Evolutionary conservation across 2,888 invertebrate genomes (phyloP).

Genomic region (Chloroclysta siterata): DNA sequence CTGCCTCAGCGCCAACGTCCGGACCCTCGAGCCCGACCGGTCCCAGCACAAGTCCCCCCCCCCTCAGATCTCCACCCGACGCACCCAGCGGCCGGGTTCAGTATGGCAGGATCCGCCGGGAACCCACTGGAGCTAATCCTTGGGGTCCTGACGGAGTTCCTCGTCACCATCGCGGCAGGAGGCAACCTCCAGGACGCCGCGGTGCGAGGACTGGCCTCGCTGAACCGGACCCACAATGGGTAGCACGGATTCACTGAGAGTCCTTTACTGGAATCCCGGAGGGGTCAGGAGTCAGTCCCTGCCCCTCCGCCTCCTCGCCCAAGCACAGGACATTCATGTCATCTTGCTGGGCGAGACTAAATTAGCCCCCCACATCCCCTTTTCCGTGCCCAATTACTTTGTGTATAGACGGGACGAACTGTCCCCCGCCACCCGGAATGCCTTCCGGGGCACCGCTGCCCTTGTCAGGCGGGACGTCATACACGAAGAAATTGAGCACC

Average conservation of each 20-base stretch:
- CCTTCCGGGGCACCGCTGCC: slow-evolving; percentile 13
- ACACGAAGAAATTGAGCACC: slow-evolving; percentile 9
- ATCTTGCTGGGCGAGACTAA: neutral
- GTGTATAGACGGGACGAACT: slow-evolving; percentile 7
- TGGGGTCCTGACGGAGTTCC: neutral
- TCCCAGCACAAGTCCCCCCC: neutral
- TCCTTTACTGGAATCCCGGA: slow-evolving; percentile 26
- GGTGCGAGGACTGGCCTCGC: neutral
- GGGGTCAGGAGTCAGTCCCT: neutral
- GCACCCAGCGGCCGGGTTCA: neutral
- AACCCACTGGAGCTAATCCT: neutral
- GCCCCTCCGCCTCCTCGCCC: slow-evolving; percentile 5
- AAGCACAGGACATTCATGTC: slow-evolving; percentile 1
- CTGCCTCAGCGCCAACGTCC: neutral
- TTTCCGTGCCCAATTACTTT: neutral
- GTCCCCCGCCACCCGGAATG: neutral
- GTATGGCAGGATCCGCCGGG: neutral
- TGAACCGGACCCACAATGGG: neutral
- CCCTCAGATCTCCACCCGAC: neutral
- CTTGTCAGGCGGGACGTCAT: slow-evolving; percentile 12
- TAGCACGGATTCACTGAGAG: neutral
- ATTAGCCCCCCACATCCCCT: neutral
- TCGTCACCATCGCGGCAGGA: neutral
- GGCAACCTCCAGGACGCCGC: neutral
- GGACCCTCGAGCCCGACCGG: neutral